A percentile compares a stretch with the other conserved stretches of the same genome.
Conservation (phyloP, 2,888 invertebrate species). For the Salticus scenicus region DNA sequence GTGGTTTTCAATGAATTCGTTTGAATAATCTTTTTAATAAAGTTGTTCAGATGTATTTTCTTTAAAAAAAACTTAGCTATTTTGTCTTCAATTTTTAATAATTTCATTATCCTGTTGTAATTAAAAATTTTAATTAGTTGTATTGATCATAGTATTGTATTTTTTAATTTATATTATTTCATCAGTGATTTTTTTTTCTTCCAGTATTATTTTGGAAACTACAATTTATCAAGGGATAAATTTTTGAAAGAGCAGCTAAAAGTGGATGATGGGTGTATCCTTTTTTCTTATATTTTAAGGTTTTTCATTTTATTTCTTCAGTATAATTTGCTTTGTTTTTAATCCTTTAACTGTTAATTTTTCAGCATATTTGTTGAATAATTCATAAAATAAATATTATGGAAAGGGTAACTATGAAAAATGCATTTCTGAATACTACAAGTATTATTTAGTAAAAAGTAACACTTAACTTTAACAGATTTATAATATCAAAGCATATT, state of each 20-base stretch:
- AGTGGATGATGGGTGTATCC: conserved; percentile 83
- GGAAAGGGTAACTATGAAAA: no score
- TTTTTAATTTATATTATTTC: neutral
- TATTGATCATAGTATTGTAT: neutral
- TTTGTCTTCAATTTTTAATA: no score
- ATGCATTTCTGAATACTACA: no score
- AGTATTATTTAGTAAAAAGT: no score
- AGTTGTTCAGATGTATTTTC: neutral
- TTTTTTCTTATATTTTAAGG: conserved; percentile 72
- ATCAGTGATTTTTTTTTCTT: neutral
- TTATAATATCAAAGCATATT: no score
- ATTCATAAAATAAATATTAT: no score
- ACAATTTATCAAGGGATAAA: conserved; percentile 92
- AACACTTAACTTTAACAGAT: no score
- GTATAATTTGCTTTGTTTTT: no score
- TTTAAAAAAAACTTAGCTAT: neutral
- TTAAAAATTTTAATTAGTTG: neutral
- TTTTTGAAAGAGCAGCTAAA: conserved; percentile 91
- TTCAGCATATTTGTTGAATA: no score
- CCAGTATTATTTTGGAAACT: conserved; percentile 89
- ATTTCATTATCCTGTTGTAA: neutral
- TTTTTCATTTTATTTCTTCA: neutral
- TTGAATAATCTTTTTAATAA: neutral
- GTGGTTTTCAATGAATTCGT: neutral
- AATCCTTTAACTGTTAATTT: no score